Base-by-base conservation (phyloP, 2,113 vertebrate species). In the Alosa alosa region DNA sequence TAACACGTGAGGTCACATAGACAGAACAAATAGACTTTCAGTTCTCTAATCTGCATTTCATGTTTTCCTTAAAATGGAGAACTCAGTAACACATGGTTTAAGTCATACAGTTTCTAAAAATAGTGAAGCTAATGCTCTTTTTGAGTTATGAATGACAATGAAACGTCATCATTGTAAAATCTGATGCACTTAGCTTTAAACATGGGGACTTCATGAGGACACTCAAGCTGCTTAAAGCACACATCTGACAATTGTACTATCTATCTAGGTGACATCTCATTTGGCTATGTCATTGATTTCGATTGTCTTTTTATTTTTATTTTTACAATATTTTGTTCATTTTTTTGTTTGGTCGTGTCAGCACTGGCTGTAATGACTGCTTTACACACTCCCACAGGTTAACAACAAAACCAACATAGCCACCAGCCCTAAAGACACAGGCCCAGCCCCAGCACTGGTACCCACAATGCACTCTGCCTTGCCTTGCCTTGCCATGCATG, bases 401-500 rank as follows among this genome's bases (percentile, higher is more conserved):
- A 99, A 98, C 97, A 99, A 97, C 97, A 99, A 99, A 97, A 96
- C 97, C 94, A 99, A 99, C 97, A 96, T 97, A 96, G 97, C 97
- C 96, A 99, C 97, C 96, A 98, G 97, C 96, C 97, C 97, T 94
- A 99, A 99, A 98, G 98, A 99, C 94, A 96, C 97, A 95, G 96
- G 97, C 93, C 95, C 97, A 89, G 95, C 96, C 95, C 97, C 98
- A 41, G 97, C 97, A 93, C 97, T 99, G 98, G 98, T 99, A 99
- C 96, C 96, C 91, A 95, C 95, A 90, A 91, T 90, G 88, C 49
- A 84, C 87, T 78, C 60, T 22, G 41, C 41, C 41, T 44, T 44
- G 41, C 41, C 41, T 44, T 44, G 50, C 78, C 83, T 55, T 8
- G 11, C 83, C 82, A 25, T 83, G 84, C 84, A 89, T 81, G 39